Base-by-base conservation (phyloP, 2,797 vertebrate genomes). In the Clamator glandarius region DNA sequence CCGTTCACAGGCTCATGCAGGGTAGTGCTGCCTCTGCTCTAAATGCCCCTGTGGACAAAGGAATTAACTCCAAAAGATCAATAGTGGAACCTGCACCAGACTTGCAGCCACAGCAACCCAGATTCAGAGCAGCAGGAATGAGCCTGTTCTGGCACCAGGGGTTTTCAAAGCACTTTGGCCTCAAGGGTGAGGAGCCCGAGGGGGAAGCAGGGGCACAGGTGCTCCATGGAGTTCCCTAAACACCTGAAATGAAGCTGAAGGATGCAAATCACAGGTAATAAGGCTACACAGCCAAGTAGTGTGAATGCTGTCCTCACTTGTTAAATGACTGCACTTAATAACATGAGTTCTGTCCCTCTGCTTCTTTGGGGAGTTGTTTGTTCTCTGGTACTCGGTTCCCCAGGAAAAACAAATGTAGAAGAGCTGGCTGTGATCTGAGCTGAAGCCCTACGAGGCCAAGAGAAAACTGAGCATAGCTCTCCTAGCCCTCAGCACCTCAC, bases 1-100 rank as follows among this genome's bases (percentile, higher is more conserved):
- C 2, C 5, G 9, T 11, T 29, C 33, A 9, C 24, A 17, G 6
- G 6, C 11, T 2, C 4, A 17, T 3, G 14, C 12, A 8, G 54
- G 11, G 18, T 19, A 14, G 4, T 5, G 0, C 42, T 12, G 18
- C 17, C 33, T 11, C 46, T 4, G 48, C 35, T 16, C 62, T 4
- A 4, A 2, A 23, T 1, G 26, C 15, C 44, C 25, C 42, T 2
- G 4, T 2, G 28, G 44, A 11, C 46, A 20, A 44, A 67, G 68
- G 52, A 7, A 17, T 6, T 0, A 1, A 12, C 29, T 6, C 33
- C 61, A 21, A 21, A 29, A 11, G 29, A 11, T 14, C 46, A 5
- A 28, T 5, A 20, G 20, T 4, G 44, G 28, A n/a, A 23, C 42
- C 3, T 7, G 8, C 15, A 48, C 19, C 59, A 26, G 28, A 58